Conservation (phyloP, 2,888 invertebrate species). For the Cryptocheilus praepositus region DNA sequence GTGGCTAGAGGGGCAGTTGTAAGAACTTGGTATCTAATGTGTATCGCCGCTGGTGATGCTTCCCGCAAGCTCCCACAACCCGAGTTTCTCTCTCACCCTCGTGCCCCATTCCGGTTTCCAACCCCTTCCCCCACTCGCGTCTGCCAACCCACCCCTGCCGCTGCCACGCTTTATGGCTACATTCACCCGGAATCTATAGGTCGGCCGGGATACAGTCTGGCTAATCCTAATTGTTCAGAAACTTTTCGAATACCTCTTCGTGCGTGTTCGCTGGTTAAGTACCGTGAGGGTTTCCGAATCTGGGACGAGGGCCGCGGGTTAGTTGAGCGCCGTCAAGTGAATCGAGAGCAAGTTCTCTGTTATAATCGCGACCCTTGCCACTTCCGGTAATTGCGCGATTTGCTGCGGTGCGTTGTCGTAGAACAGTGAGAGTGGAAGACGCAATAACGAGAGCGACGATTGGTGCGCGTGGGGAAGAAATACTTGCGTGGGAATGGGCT, state of each 20-base stretch:
- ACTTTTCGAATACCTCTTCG: conserved; percentile 60
- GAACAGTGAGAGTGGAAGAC: too few species aligned
- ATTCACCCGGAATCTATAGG: conserved; percentile 53
- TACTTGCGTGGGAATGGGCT: too few species aligned
- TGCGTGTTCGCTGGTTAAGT: conserved; percentile 53
- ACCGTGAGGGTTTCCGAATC: conserved; percentile 47
- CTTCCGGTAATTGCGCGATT: neutral
- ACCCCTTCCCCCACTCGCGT: conserved; percentile 23
- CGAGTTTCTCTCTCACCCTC: conserved; percentile 40
- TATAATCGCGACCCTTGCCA: conserved; percentile 14
- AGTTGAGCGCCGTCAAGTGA: conserved; percentile 39
- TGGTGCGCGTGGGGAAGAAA: too few species aligned
- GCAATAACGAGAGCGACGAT: too few species aligned
- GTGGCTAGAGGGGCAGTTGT: conserved; percentile 54
- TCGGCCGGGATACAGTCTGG: conserved; percentile 43
- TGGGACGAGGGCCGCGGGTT: conserved; percentile 35
- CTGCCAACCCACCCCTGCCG: neutral
- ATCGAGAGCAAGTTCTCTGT: conserved; percentile 36
- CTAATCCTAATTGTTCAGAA: conserved; percentile 64
- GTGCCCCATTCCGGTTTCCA: conserved; percentile 30
- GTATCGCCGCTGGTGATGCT: conserved; percentile 62
- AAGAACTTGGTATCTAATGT: conserved; percentile 66
- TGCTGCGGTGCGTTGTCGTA: too few species aligned
- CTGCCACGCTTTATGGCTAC: conserved; percentile 50
- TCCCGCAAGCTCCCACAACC: conserved; percentile 55